Conservation (phyloP, 2,888 invertebrate species). For the Drosophila peninsularis region DNA sequence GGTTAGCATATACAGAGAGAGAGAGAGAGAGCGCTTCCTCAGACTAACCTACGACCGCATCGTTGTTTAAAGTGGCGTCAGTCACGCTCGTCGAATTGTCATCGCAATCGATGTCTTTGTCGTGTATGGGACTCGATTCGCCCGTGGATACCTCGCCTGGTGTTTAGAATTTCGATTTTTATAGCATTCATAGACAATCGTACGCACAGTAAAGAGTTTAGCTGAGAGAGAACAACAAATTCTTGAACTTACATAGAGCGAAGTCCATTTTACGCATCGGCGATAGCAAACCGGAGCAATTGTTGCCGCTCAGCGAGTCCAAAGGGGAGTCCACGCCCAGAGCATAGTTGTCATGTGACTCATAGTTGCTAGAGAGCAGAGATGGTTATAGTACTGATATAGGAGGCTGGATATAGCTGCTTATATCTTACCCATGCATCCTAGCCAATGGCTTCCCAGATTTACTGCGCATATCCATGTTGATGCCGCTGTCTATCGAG, state of each 20-base stretch:
- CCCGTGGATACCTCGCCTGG: slow-evolving; percentile 85
- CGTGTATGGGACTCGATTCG: slow-evolving; percentile 84
- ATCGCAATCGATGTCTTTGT: slow-evolving; percentile 83
- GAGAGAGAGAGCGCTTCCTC: slow-evolving; percentile 25
- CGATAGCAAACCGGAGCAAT: slow-evolving; percentile 84
- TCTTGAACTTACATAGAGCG: slow-evolving; percentile 90
- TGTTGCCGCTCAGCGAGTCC: slow-evolving; percentile 74
- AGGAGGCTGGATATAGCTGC: too few species aligned
- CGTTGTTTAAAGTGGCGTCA: slow-evolving; percentile 82
- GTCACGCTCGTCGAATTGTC: slow-evolving; percentile 81
- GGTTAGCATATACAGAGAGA: slow-evolving; percentile 24
- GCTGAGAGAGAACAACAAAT: not conserved
- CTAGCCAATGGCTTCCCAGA: slow-evolving; percentile 85
- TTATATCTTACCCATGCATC: slow-evolving; percentile 76
- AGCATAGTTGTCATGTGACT: slow-evolving; percentile 85
- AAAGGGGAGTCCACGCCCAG: slow-evolving; percentile 84
- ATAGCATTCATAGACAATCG: slow-evolving; percentile 7
- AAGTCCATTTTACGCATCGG: slow-evolving; percentile 92
- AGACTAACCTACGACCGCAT: slow-evolving; percentile 84
- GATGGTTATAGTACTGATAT: not conserved
- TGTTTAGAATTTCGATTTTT: slow-evolving; percentile 49
- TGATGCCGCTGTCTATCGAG: slow-evolving; percentile 92
- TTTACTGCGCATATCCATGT: slow-evolving; percentile 87
- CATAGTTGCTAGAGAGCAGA: slow-evolving; percentile 72
- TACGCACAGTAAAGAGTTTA: slow-evolving; percentile 19